Evolutionary conservation across 2,113 vertebrate genomes (phyloP), one percentile per base, ranked within the genome.

Genomic region (Petromus typicus): DNA sequence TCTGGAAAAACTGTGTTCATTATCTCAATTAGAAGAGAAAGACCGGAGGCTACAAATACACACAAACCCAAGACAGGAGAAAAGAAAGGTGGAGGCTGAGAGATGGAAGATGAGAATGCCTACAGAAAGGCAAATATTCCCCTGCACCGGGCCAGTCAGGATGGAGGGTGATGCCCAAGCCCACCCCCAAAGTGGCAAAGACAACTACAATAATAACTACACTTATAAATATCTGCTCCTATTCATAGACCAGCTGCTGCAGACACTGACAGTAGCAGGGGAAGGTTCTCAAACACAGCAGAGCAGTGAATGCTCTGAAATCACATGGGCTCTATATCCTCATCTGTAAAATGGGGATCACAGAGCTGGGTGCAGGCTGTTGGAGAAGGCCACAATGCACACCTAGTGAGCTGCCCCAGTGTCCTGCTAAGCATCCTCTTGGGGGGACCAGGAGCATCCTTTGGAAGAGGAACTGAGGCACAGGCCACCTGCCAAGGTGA

Each of bases 1-100:
- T 91, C 93, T 93, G 80, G 8, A 95, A 96, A 84, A 27, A 4
- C 67, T n/a, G 91, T 17, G 93, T 71, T 95, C 96, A 85, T 97
- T 97, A 96, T 54, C 96, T 92, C 59, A 79, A 86, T 59, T 79
- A 97, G 93, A 71, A n/a, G 86, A 73, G 89, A 86, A 95, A 66
- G 97, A 57, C 64, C 9, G 16, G 90, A 88, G 86, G 92, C 93
- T 78, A 86, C 89, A 51, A 51, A 64, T 7, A 6, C 37, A 71
- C 64, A 73, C 40, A 25, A 40, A 18, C 81, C 85, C 81, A n/a
- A 63, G 27, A 30, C 10, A 18, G 63, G 69, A 23, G 32, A 8
- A 37, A 6, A 25, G 9, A 0, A 1, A 71, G 82, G 82, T 25
- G 79, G 63, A 86, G 89, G 89, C 76, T 13, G 4, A 69, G 59